Base-by-base conservation (phyloP, 92 coral and sea anemone species). In the Actinostola sp. region DNA sequence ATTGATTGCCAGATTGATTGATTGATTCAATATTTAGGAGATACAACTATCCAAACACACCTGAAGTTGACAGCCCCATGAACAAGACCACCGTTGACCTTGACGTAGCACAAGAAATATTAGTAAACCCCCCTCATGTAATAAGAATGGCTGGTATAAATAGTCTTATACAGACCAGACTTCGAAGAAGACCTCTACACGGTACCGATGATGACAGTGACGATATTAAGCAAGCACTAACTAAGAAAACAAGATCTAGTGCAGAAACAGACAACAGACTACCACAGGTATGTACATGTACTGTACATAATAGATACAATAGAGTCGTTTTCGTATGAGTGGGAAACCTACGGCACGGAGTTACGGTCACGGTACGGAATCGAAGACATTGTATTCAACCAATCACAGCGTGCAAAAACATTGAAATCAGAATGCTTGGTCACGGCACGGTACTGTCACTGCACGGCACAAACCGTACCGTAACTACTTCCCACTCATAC, bases 71-170 rank as follows among this genome's bases (percentile, higher is more conserved):
- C 1, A 38, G 16, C 5, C 12, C 36, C 6, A 28, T 42, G 39
- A 17, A 48, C 42, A 28, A 31, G 23, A 11, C 38, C 20, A 50
- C n/a, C 2, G 13, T 39, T 4, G 54, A 27, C 21, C 60, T 67
- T 46, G 74, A 68, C 13, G 43, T 50, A 32, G 51, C 74, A 2
- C 43, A 39, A 68, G 74, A 68, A 17, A 26, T 67, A 8, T 17
- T 68, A 14, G 23, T 39, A 0, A 52, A 66, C 11, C 57, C 72
- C 4, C 61, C 61, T 19, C 19, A 54, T 51, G 46, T 51, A 2
- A 32, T 24, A 10, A 68, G 74, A 68, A 33, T n/a, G 46, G 1
- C 74, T 44, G 73, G 73, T 28, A 68, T 68, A 16, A 11, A 52
- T 44, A 52, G 48, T 12, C 28, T 68, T 16, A 52, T 68, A 31